Evolutionary conservation across 2,113 vertebrate species (phyloP).

Genomic region (Malurus cyaneus): DNA sequence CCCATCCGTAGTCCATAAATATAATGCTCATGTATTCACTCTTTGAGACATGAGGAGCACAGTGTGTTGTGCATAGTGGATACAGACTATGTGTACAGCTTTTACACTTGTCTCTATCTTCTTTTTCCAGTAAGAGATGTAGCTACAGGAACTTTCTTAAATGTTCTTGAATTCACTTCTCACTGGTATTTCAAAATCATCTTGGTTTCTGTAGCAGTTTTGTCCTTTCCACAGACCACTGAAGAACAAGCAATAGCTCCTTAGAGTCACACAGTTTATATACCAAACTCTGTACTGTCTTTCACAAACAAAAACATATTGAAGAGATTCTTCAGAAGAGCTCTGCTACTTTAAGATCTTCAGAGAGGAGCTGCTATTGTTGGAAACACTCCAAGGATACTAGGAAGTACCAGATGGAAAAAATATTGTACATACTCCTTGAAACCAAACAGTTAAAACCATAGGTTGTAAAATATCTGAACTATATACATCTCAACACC

Average conservation of each 20-base stretch:
- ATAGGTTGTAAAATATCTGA: not conserved
- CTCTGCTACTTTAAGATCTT: not conserved
- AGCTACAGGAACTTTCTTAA: not conserved
- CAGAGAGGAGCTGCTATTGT: not conserved
- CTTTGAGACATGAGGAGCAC: not conserved
- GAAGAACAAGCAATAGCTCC: not conserved
- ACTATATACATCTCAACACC: not conserved
- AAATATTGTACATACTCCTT: not conserved
- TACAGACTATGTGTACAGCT: not conserved
- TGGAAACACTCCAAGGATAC: not conserved
- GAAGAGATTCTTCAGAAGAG: not conserved
- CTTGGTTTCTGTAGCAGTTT: not conserved
- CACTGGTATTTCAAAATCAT: not conserved
- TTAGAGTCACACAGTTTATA: not conserved
- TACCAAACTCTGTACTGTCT: not conserved
- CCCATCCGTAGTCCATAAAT: not conserved
- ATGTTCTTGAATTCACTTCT: not conserved
- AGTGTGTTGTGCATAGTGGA: too few relatives aligned
- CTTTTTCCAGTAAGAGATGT: not conserved
- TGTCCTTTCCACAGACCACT: not conserved
- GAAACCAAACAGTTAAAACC: not conserved
- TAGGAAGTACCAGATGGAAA: not conserved
- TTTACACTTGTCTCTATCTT: not conserved
- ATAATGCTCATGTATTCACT: not conserved
- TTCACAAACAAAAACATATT: not conserved